Evolutionary conservation across 2,113 vertebrate species (phyloP).

Genomic region (Butorides virescens): DNA sequence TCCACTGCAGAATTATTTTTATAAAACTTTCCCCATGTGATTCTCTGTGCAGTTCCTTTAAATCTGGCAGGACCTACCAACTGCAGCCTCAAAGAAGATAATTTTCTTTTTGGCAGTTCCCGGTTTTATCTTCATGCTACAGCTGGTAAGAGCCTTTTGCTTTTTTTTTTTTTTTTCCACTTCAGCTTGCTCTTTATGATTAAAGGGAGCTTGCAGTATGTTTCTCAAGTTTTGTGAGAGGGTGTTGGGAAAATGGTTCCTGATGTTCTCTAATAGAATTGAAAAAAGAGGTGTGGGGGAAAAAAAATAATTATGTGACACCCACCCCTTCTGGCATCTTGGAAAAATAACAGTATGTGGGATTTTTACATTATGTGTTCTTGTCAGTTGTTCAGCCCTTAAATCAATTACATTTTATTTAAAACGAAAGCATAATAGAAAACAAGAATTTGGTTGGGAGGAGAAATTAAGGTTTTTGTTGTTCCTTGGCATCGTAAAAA

Average conservation of each 20-base stretch:
- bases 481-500: constrained; percentile 17
- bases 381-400: not conserved
- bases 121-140: not conserved
- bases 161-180: not conserved
- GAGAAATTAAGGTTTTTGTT: not conserved
- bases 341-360: not conserved
- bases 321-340: not conserved
- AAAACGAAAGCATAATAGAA: not conserved
- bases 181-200: not conserved
- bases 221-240: not conserved
- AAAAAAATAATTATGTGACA: not conserved
- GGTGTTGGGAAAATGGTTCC: not conserved
- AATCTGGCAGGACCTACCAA: not conserved
- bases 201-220: not conserved
- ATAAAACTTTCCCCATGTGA: not conserved
- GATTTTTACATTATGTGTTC: constrained; percentile 2
- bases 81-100: not conserved
- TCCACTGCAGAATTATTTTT: not conserved
- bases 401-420: not conserved
- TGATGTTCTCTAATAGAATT: constrained; percentile 13
- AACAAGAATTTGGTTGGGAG: not conserved
- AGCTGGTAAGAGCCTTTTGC: not conserved
- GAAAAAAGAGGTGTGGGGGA: not conserved
- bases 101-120: constrained; percentile 7
- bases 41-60: not conserved